A percentile compares a stretch with the other conserved stretches of the same genome.
These are phyloP conservation scores for Zelostemma sp. DNA, from an alignment of 1,140 invertebrate species.

Conservation along the genomic window DNA sequence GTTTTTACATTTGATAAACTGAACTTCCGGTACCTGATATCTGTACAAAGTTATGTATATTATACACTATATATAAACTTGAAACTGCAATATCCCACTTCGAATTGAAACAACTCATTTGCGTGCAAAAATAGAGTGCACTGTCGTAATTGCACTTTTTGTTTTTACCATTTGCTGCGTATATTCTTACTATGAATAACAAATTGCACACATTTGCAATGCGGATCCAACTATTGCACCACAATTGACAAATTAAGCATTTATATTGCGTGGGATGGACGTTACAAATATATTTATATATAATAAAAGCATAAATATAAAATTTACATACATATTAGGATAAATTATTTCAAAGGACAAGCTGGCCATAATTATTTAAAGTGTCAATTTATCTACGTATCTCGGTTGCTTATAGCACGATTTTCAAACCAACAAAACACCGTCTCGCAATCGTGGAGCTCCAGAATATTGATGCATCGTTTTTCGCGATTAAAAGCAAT, in stretches of 20 bases:
- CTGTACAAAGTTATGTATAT: background rate
- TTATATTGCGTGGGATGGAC: constrained; percentile 12
- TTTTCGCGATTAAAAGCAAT: constrained; percentile 8
- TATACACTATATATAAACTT: background rate
- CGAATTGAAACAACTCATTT: background rate
- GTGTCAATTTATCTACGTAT: background rate
- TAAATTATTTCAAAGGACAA: background rate
- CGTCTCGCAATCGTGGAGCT: background rate
- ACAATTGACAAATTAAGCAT: constrained; percentile 1
- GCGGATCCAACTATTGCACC: constrained; percentile 14
- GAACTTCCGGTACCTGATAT: background rate
- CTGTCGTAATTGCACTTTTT: background rate
- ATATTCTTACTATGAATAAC: constrained; percentile 14
- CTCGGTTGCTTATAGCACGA: background rate
- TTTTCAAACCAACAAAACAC: constrained; percentile 5
- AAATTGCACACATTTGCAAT: constrained; percentile 14
- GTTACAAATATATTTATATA: constrained; percentile 10
- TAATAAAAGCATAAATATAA: constrained; percentile 14
- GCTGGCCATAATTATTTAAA: background rate
- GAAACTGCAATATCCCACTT: background rate
- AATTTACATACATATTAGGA: constrained; percentile 4
- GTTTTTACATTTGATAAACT: background rate
- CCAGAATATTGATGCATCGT: constrained; percentile 2
- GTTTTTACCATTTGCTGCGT: constrained; percentile 8
- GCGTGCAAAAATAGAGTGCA: background rate